These are phyloP conservation scores for Gymnocheta viridis DNA, from an alignment of 2,888 invertebrate genomes.

Conservation along the genomic window DNA sequence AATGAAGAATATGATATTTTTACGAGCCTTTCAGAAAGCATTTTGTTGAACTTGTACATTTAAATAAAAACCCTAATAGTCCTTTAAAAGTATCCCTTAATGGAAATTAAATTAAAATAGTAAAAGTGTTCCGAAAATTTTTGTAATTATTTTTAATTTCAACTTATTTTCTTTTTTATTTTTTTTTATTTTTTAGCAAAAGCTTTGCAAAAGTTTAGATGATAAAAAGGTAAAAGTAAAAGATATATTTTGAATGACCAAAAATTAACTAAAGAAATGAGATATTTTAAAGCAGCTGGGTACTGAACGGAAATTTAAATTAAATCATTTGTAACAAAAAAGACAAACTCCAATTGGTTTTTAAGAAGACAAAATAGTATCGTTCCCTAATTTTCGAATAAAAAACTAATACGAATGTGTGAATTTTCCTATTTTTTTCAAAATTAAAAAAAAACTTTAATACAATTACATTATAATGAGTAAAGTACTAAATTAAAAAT, in stretches of 20 bases:
- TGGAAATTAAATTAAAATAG: not conserved
- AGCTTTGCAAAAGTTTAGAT: conserved; percentile 66
- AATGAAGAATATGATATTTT: too few species aligned
- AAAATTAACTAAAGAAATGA: conserved; percentile 28
- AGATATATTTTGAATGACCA: not conserved
- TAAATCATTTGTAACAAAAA: conserved; percentile 18
- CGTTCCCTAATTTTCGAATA: conserved; percentile 22
- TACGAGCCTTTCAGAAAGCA: too few species aligned
- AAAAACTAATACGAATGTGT: conserved; percentile 72
- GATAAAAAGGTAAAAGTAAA: not conserved
- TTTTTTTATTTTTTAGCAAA: conserved; percentile 56
- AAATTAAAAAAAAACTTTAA: conserved; percentile 27
- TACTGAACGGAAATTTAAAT: conserved; percentile 10
- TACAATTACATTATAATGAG: conserved; percentile 5
- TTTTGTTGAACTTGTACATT: too few species aligned
- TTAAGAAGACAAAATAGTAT: conserved; percentile 28
- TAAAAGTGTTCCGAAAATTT: conserved; percentile 14
- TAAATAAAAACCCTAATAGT: too few species aligned
- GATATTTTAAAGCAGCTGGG: conserved; percentile 32
- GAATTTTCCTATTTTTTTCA: conserved; percentile 49
- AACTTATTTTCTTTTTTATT: conserved; percentile 49
- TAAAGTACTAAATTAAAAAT: conserved; percentile 19
- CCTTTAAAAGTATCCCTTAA: not conserved
- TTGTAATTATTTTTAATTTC: not conserved
- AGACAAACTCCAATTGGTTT: conserved; percentile 55